A percentile compares a stretch with the other conserved stretches of the same genome.
Conservation (phyloP, 1,140 invertebrate genomes). For the Orchestia grillus region DNA sequence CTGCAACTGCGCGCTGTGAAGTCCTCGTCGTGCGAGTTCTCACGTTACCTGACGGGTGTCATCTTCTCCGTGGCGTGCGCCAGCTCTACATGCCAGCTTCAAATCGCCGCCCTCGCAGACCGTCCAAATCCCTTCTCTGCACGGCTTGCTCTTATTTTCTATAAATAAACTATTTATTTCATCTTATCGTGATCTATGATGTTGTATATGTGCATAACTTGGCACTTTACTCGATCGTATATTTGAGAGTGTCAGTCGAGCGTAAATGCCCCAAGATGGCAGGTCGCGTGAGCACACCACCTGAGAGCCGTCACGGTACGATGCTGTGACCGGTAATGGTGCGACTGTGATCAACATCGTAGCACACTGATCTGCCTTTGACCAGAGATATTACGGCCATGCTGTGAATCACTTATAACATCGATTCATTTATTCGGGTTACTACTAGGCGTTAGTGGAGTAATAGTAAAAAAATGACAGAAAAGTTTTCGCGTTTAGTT, state of each 20-base stretch:
- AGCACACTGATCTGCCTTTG: too few species aligned
- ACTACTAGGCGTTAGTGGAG: too few species aligned
- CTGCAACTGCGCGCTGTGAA: conserved; percentile 42
- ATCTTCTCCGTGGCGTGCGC: background rate
- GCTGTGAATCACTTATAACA: too few species aligned
- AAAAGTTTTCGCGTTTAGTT: too few species aligned
- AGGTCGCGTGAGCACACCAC: background rate
- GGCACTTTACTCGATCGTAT: background rate
- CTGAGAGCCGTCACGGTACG: background rate
- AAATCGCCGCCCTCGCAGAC: background rate
- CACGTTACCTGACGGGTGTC: conserved; percentile 14
- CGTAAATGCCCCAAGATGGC: conserved; percentile 14
- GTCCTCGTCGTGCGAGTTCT: conserved; percentile 10
- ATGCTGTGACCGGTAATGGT: background rate
- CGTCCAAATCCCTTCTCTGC: conserved; percentile 15
- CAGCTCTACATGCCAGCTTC: background rate
- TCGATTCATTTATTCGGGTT: too few species aligned
- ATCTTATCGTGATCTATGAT: conserved; percentile 40
- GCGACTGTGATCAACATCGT: too few species aligned
- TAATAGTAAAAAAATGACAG: too few species aligned
- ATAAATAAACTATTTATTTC: conserved; percentile 47
- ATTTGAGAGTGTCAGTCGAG: background rate
- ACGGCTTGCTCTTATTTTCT: conserved; percentile 36
- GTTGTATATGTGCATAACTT: conserved; percentile 34
- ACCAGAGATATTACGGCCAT: too few species aligned